Percentiles rank a stretch among this genome's conserved stretches.
Conservation (phyloP, 1,140 invertebrate species). For the Euschistus heros region DNA sequence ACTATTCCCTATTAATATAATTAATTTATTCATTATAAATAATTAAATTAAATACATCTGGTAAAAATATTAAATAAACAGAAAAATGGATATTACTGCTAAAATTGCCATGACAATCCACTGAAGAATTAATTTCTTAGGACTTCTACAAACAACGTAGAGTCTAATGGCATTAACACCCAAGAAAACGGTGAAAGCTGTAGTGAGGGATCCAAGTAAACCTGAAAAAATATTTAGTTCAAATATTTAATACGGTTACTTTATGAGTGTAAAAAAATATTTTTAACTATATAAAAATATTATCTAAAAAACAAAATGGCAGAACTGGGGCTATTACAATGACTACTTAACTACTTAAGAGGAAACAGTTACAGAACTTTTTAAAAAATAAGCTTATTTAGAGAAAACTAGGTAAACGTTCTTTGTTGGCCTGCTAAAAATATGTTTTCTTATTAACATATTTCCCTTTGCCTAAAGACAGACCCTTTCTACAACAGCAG, state of each 20-base stretch:
- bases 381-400: too few species aligned
- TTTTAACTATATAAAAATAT: too few species aligned
- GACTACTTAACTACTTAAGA: too few species aligned
- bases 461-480: too few species aligned
- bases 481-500: too few species aligned
- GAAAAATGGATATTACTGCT: constrained; percentile 30
- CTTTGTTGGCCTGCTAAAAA: too few species aligned
- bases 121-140: not conserved
- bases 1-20: constrained; percentile 42
- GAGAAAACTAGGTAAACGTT: too few species aligned
- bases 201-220: constrained; percentile 43
- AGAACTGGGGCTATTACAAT: too few species aligned
- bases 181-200: constrained; percentile 64
- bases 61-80: constrained; percentile 57
- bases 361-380: too few species aligned
- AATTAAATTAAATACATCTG: constrained; percentile 38
- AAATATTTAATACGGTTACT: constrained; percentile 22
- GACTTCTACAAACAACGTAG: constrained; percentile 1
- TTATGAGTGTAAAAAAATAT: too few species aligned
- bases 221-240: constrained; percentile 30
- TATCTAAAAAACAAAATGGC: too few species aligned
- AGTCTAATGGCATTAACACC: constrained; percentile 42
- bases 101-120: not conserved
- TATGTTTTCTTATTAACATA: too few species aligned
- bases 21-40: not conserved